These are phyloP conservation scores for Sesia bembeciformis DNA, from an alignment of 2,888 invertebrate genomes.

Conservation along the genomic window DNA sequence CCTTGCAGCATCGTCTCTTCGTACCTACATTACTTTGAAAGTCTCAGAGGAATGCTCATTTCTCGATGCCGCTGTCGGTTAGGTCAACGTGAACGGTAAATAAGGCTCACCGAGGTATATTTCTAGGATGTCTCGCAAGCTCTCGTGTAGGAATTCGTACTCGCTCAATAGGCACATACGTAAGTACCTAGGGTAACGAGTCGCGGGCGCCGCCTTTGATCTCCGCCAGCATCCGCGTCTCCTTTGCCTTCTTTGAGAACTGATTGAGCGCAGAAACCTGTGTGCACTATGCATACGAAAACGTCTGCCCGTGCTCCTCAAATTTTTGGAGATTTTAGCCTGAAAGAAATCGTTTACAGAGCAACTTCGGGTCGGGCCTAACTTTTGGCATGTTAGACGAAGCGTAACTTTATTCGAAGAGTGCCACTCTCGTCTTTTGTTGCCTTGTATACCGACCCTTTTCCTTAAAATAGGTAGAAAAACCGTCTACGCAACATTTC, in stretches of 20 bases:
- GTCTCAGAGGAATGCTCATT: slow-evolving; percentile 3
- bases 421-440: slow-evolving; percentile 1
- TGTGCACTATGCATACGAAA: slow-evolving; percentile 69
- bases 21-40: background rate
- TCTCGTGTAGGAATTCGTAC: background rate
- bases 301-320: slow-evolving; percentile 29
- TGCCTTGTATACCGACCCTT: background rate
- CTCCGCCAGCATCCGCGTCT: slow-evolving; percentile 38
- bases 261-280: slow-evolving; percentile 65
- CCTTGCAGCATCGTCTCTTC: background rate
- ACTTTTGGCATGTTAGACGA: background rate
- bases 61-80: slow-evolving; percentile 2
- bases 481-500: background rate
- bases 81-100: slow-evolving; percentile 5
- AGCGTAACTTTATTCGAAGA: background rate
- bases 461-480: background rate
- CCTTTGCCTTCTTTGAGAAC: slow-evolving; percentile 58
- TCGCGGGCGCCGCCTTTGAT: slow-evolving; percentile 44
- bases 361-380: background rate
- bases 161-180: slow-evolving; percentile 2
- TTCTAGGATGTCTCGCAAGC: background rate
- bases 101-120: slow-evolving; percentile 1
- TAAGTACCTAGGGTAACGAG: slow-evolving; percentile 32
- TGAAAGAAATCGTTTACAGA: slow-evolving; percentile 36
- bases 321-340: slow-evolving; percentile 44